Evolutionary conservation across 2,113 vertebrate species (phyloP).

Genomic region (Alethe castanea): DNA sequence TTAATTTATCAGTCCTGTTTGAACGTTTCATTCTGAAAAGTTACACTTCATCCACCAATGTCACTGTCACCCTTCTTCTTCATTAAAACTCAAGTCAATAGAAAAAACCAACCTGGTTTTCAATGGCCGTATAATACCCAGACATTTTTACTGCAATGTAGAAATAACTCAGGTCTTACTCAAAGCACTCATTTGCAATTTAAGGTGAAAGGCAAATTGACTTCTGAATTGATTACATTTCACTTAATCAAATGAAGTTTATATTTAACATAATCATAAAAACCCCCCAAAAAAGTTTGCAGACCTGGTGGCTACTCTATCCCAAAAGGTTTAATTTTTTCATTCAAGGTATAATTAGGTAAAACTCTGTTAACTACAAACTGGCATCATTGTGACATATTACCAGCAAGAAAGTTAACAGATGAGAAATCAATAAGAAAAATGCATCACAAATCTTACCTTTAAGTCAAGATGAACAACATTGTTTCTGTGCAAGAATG

Average conservation of each 20-base stretch:
- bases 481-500: slow-evolving; percentile 85
- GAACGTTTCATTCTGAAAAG: background rate
- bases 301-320: background rate
- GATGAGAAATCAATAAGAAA: background rate
- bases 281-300: background rate
- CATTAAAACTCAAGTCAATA: background rate
- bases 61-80: background rate
- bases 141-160: background rate
- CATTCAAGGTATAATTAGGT: background rate
- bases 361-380: background rate
- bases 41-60: background rate
- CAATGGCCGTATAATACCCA: background rate
- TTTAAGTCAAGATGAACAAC: slow-evolving; percentile 95
- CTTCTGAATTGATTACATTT: background rate
- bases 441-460: slow-evolving; percentile 64
- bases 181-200: background rate
- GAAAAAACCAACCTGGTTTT: background rate
- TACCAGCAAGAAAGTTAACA: background rate
- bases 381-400: background rate
- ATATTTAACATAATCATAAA: background rate
- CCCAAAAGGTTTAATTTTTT: background rate
- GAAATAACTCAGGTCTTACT: background rate
- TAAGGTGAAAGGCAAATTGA: background rate
- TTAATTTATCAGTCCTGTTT: background rate
- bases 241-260: background rate